A percentile compares a stretch with the other conserved stretches of the same genome.
These are phyloP conservation scores for Myiozetetes cayanensis DNA, from an alignment of 2,113 vertebrate species.

Conservation along the genomic window DNA sequence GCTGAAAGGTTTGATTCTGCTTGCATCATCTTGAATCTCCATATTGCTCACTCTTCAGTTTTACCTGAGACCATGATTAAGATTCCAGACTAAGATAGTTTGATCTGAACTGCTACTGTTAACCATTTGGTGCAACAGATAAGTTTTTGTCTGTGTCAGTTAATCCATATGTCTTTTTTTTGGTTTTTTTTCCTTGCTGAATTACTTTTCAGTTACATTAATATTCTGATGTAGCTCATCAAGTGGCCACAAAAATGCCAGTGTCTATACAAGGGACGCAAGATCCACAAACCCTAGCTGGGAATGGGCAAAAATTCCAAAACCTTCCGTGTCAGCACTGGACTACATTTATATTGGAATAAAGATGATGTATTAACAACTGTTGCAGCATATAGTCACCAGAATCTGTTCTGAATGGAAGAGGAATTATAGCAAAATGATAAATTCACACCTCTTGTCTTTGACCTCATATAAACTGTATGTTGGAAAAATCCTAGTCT, in stretches of 20 bases:
- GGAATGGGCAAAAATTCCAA: not conserved
- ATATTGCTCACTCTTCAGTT: conserved; percentile 26
- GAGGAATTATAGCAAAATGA: not conserved
- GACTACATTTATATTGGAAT: not conserved
- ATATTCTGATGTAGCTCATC: not conserved
- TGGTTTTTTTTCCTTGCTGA: not conserved
- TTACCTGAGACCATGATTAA: conserved; percentile 6
- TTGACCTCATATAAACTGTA: not conserved
- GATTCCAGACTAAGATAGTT: not conserved
- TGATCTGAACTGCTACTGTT: not conserved
- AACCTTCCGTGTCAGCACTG: not conserved
- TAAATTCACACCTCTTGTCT: not conserved
- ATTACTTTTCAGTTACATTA: not conserved
- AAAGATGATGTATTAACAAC: not conserved
- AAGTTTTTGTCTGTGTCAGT: not conserved
- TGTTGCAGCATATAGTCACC: not conserved
- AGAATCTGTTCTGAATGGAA: not conserved
- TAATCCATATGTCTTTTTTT: not conserved
- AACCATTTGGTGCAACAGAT: not conserved
- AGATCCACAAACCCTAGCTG: not conserved
- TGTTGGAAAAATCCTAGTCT: not conserved
- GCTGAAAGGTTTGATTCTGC: conserved; percentile 1
- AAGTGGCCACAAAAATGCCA: not conserved
- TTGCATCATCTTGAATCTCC: not conserved
- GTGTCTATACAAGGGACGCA: not conserved